These are phyloP conservation scores for Todiramphus chloris DNA, from an alignment of 2,113 vertebrate genomes.

Conservation along the genomic window DNA sequence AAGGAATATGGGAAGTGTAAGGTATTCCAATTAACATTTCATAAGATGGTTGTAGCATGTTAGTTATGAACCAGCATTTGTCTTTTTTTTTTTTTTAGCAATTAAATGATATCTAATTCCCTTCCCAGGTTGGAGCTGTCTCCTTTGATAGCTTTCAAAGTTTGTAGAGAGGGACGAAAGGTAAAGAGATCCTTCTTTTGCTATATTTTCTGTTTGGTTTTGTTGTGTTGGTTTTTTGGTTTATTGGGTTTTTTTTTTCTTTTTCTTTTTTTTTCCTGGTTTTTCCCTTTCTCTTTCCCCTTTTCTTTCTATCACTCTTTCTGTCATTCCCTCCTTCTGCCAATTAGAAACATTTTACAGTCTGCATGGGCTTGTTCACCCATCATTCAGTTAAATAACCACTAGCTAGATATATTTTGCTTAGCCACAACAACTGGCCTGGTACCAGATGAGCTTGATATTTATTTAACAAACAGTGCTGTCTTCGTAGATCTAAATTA, in stretches of 20 bases:
- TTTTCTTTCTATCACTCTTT: neutral
- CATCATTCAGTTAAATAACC: constrained; percentile 49
- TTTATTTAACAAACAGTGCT: constrained; percentile 66
- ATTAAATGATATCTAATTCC: constrained; percentile 70
- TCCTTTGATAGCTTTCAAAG: constrained; percentile 59
- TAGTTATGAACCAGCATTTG: constrained; percentile 71
- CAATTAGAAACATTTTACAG: constrained; percentile 11
- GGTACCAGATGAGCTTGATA: constrained; percentile 55
- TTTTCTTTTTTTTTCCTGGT: fast-evolving
- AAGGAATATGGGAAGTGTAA: constrained; percentile 60
- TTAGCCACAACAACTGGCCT: constrained; percentile 63
- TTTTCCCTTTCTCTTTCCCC: neutral
- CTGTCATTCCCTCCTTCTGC: neutral
- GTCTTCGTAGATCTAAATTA: constrained; percentile 66
- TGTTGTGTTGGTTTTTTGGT: too few species aligned
- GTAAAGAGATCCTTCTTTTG: neutral
- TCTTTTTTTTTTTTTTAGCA: constrained; percentile 65
- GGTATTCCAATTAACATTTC: constrained; percentile 72
- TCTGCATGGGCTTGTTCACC: neutral
- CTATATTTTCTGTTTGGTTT: neutral
- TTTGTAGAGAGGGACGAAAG: neutral
- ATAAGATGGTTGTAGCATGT: constrained; percentile 63
- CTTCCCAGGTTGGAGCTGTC: constrained; percentile 45
- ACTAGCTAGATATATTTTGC: constrained; percentile 36
- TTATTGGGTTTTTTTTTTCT: too few species aligned